These are phyloP conservation scores for Embidobia sp. DNA, from an alignment of 2,888 invertebrate genomes.

Conservation along the genomic window DNA sequence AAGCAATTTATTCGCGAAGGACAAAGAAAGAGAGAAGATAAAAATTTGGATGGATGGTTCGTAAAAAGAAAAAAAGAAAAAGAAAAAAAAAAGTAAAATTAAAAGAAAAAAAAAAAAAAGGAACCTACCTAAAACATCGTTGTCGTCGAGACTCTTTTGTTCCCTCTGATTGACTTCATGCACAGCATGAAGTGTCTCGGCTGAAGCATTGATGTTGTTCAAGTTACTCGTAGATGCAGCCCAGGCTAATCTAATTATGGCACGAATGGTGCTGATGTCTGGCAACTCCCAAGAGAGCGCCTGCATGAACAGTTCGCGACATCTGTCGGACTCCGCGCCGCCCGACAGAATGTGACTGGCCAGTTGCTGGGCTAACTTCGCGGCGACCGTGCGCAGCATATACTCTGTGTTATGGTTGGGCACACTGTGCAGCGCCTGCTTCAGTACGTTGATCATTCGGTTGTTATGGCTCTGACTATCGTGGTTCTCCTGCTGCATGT, in stretches of 20 bases:
- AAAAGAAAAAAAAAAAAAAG: too few species aligned
- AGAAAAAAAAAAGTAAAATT: too few species aligned
- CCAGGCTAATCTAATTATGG: conserved; percentile 90
- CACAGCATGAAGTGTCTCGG: conserved; percentile 85
- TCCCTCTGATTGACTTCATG: conserved; percentile 84
- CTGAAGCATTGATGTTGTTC: conserved; percentile 84
- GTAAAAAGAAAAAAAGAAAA: too few species aligned
- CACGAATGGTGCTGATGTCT: conserved; percentile 87
- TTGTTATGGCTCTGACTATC: conserved; percentile 77
- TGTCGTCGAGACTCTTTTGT: conserved; percentile 84
- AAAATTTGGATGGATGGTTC: not conserved
- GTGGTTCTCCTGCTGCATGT: conserved; percentile 81
- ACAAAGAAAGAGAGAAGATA: not conserved
- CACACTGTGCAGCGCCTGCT: conserved; percentile 92
- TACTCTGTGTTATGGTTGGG: conserved; percentile 93
- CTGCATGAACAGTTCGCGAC: conserved; percentile 83
- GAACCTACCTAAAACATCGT: conserved; percentile 85
- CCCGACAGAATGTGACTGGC: conserved; percentile 86
- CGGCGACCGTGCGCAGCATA: conserved; percentile 91
- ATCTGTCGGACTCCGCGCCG: conserved; percentile 82
- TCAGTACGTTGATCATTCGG: conserved; percentile 84
- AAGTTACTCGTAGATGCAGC: conserved; percentile 88
- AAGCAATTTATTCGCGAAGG: too few species aligned
- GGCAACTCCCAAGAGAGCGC: conserved; percentile 88
- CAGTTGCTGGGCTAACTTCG: conserved; percentile 90